Evolutionary conservation across 2,797 vertebrate species (phyloP), one percentile per base, ranked within the genome.

Genomic region (Limnodromus scolopaceus): DNA sequence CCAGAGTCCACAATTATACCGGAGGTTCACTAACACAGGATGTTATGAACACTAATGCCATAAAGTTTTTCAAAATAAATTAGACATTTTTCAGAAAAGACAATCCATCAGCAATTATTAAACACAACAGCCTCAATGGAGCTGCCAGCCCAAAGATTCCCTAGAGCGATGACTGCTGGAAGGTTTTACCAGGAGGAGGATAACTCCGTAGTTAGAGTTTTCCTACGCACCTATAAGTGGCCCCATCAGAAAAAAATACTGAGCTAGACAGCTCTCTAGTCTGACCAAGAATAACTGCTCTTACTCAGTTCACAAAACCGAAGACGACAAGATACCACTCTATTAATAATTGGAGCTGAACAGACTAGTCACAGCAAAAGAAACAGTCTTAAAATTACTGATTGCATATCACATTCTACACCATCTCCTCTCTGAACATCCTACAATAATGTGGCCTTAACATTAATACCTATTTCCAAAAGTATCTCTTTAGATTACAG

Each of bases 331-430:
- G 43, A 84, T 8, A 92, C 5, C 27, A 84, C 18, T 22, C 36
- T 38, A 48, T n/a, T 74, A 76, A 72, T 45, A 79, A 68, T 7
- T 2, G 1, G 34, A 87, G 71, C 51, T 51, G 79, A 91, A 89
- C 1, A 89, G 55, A 51, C 16, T 28, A 16, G 5, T 11, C 85
- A 16, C 28, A 68, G 46, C 24, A 60, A 60, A 91, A 91, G 45
- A 90, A 92, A 74, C 13, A 80, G 60, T 41, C 74, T 93, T 86
- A 93, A 92, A 75, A 75, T 63, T 39, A 66, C 36, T 84, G 71
- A 65, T 15, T 57, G 54, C 5, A 2, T 27, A 79, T n/a, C 69
- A 19, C 32, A 28, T 79, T 77, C 81, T 46, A 94, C 57, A 60
- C 36, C 9, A 4, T 27, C 64, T 87, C 83, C 49, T 92, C 72